Base-by-base conservation (phyloP, 2,797 vertebrate genomes). In the Pelodytes ibericus region DNA sequence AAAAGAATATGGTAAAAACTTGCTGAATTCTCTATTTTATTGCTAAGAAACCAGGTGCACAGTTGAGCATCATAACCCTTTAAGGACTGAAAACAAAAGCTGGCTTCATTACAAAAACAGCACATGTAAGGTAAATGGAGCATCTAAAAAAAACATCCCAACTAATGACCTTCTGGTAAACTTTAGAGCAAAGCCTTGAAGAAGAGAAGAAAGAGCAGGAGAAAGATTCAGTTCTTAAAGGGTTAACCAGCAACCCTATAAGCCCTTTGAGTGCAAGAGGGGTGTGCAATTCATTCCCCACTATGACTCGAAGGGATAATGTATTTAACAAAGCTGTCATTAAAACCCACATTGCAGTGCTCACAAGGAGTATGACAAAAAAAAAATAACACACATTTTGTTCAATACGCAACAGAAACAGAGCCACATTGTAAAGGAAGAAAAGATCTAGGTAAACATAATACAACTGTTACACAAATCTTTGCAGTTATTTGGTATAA, bases 31-130 rank as follows among this genome's bases (percentile, higher is more conserved):
- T 86, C 93, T 94, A 96, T 89, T 88, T 96, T 98, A 98, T 98
- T 98, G 96, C 96, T 98, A 96, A 94, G 86, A 91, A 95, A 95
- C 83, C 94, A 96, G 95, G 93, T 91, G 96, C 94, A 95, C 92
- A 94, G 90, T 94, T 94, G 93, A 94, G 97, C 94, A 91, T 90
- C 92, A 92, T 92, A 92, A 93, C 93, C 92, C 90, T 92, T 92
- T 91, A 92, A 94, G 94, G 92, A 94, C 94, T 94, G 93, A 95
- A 86, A 86, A 85, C 13, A n/a, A 33, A 89, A 85, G 85, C 15
- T 81, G 82, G 84, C 83, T 53, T 67, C 39, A 59, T 60, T 61
- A 53, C 27, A 56, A 80, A n/a, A 1, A 5, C 83, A 61, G 66
- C 81, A 84, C 87, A 59, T 16, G 83, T 76, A 84, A 87, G 79